These are phyloP conservation scores for Scomberomorus guttatus DNA, from an alignment of 2,797 vertebrate genomes.

Conservation along the genomic window DNA sequence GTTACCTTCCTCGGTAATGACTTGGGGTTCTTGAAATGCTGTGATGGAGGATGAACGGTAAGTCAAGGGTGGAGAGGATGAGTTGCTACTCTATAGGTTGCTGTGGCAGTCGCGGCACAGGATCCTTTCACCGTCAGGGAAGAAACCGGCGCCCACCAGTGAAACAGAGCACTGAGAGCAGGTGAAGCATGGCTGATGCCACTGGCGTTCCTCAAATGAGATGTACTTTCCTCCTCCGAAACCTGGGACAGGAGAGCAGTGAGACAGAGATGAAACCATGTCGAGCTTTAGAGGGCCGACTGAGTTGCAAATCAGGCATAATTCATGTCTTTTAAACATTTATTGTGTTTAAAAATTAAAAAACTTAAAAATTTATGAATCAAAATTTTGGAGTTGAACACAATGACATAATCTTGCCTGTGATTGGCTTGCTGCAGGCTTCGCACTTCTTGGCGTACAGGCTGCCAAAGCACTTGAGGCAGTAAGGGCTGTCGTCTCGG, in stretches of 20 bases:
- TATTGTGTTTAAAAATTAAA: too few relatives aligned
- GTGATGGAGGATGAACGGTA: slow-evolving; percentile 14
- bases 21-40: slow-evolving; percentile 49
- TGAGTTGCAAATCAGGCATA: neutral
- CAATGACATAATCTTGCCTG: slow-evolving; percentile 84
- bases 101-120: slow-evolving; percentile 96
- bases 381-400: neutral
- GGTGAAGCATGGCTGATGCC: slow-evolving; percentile 98
- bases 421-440: slow-evolving; percentile 96
- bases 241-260: slow-evolving; percentile 78
- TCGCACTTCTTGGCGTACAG: slow-evolving; percentile 99
- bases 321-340: neutral
- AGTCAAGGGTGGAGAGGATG: neutral
- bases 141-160: slow-evolving; percentile 96
- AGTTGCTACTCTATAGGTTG: slow-evolving; percentile 85
- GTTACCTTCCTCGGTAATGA: slow-evolving; percentile 60
- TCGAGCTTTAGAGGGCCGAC: slow-evolving; percentile 1
- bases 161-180: slow-evolving; percentile 96
- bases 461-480: slow-evolving; percentile 96
- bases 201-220: slow-evolving; percentile 98
- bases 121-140: slow-evolving; percentile 94
- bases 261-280: slow-evolving; percentile 4
- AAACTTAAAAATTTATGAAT: neutral
- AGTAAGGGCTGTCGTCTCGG: slow-evolving; percentile 96
- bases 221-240: slow-evolving; percentile 99